Percentiles rank a stretch among this genome's conserved stretches.
These are phyloP conservation scores for Tetragonisca angustula DNA, from an alignment of 2,888 invertebrate genomes.

Conservation along the genomic window DNA sequence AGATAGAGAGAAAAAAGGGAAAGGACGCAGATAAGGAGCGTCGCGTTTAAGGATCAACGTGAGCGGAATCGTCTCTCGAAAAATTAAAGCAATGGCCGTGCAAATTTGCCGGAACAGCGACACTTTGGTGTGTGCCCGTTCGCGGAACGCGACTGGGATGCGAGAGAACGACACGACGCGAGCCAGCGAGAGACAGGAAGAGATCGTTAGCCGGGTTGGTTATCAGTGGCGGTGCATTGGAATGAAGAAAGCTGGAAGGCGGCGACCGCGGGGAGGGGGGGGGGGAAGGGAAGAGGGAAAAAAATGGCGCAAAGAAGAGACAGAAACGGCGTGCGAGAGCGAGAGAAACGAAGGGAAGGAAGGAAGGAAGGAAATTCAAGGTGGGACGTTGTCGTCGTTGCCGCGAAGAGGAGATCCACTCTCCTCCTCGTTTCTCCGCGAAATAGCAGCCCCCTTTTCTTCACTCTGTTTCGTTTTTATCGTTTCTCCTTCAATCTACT, in stretches of 20 bases:
- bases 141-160: background rate
- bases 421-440: slow-evolving; percentile 14
- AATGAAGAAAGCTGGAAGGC: slow-evolving; percentile 30
- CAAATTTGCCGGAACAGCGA: slow-evolving; percentile 64
- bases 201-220: slow-evolving; percentile 67
- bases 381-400: slow-evolving; percentile 47
- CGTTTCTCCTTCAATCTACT: background rate
- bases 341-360: slow-evolving; percentile 32
- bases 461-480: slow-evolving; percentile 17
- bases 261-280: background rate
- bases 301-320: slow-evolving; percentile 24
- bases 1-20: background rate
- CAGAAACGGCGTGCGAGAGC: slow-evolving; percentile 3
- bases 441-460: background rate
- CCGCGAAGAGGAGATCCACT: slow-evolving; percentile 20
- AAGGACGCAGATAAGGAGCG: slow-evolving; percentile 53
- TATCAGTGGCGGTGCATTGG: slow-evolving; percentile 59
- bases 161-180: background rate
- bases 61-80: slow-evolving; percentile 53
- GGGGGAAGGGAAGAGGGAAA: background rate
- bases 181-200: slow-evolving; percentile 30
- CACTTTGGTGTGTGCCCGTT: slow-evolving; percentile 49
- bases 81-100: slow-evolving; percentile 68
- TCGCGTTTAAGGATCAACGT: slow-evolving; percentile 51
- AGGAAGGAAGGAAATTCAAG: slow-evolving; percentile 55